Conservation (phyloP, 2,797 vertebrate species). For the Champsocephalus gunnari region DNA sequence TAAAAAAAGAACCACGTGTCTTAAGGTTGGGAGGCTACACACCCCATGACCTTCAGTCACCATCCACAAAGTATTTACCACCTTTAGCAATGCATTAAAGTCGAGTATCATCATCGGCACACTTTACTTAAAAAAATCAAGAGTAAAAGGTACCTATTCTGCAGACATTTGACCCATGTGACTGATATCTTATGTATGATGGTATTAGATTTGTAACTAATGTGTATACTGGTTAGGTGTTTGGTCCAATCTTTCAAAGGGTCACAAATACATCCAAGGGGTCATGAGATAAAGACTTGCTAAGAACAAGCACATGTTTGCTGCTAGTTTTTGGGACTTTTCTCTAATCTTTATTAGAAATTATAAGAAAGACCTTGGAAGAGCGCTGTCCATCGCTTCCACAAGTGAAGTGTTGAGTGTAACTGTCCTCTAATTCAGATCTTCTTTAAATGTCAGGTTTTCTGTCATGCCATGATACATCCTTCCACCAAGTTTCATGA, state of each 20-base stretch:
- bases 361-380: too few species aligned
- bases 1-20: slow-evolving; percentile 5
- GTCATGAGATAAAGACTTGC: neutral
- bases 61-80: neutral
- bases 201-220: neutral
- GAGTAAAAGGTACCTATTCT: neutral
- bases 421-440: too few species aligned
- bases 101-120: neutral
- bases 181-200: neutral
- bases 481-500: too few species aligned
- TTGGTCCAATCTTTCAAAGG: too few species aligned
- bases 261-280: neutral
- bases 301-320: neutral
- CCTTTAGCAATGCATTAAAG: neutral
- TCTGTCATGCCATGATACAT: too few species aligned
- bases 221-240: too few species aligned
- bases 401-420: too few species aligned
- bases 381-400: too few species aligned
- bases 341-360: neutral
- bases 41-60: slow-evolving; percentile 14
- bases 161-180: neutral
- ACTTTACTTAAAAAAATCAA: neutral
- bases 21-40: neutral
- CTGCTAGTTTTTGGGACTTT: neutral
- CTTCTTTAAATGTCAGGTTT: too few species aligned